A percentile compares a stretch with the other conserved stretches of the same genome.
These are phyloP conservation scores for Tragelaphus eurycerus DNA, from an alignment of 2,797 vertebrate genomes.

Conservation along the genomic window DNA sequence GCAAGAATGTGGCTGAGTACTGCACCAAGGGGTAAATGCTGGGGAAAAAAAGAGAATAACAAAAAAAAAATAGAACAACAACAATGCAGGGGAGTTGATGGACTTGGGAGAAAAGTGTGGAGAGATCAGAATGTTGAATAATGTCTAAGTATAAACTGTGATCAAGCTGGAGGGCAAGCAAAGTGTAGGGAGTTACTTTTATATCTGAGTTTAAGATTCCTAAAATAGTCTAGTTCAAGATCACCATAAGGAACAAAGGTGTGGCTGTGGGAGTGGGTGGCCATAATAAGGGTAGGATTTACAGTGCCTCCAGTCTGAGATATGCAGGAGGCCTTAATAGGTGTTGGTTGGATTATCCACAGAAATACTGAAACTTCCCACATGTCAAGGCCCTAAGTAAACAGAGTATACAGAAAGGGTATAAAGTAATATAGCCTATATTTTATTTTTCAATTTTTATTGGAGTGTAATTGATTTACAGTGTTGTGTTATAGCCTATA, in stretches of 20 bases:
- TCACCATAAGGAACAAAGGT: constrained; percentile 1
- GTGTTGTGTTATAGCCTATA: neutral
- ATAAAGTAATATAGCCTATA: neutral
- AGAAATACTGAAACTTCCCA: neutral
- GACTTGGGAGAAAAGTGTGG: neutral
- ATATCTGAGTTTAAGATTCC: neutral
- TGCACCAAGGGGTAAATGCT: neutral
- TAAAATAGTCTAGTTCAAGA: neutral
- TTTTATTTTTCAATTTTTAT: neutral
- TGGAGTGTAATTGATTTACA: neutral
- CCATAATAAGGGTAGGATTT: neutral
- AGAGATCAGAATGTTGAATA: neutral
- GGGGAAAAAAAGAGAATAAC: neutral
- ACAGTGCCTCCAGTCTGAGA: neutral
- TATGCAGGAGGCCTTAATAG: neutral
- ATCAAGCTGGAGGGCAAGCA: neutral
- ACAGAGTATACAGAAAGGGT: neutral
- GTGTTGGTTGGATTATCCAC: neutral
- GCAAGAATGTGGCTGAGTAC: neutral
- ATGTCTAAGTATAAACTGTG: neutral
- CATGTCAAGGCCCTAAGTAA: neutral
- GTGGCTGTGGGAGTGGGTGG: neutral
- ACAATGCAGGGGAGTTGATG: neutral
- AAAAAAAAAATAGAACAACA: neutral
- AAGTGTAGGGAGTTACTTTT: neutral